Evolutionary conservation across 2,888 invertebrate species (phyloP), one percentile per base, ranked within the genome.

Genomic region (Tridacna gigas): DNA sequence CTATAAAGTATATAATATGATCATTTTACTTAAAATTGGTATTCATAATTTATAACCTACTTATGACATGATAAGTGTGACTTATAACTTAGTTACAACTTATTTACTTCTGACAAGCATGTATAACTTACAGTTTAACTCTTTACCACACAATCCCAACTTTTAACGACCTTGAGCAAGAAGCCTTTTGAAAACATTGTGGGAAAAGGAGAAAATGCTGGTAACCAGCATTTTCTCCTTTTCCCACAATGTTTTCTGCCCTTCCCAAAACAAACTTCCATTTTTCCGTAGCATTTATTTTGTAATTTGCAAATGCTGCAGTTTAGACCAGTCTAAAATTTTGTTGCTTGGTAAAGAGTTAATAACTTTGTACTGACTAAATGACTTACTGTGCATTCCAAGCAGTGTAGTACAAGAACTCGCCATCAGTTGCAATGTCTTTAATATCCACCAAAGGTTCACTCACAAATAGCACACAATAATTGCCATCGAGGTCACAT

Each of bases 361-460:
- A 3, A 25, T 22, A 63, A 37, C 37, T 7, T 37, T 37, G 37
- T 37, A 37, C 37, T 56, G 11, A 56, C 56, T 56, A 5, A 3
- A 5, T 56, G 26, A 61, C 74, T 61, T 37, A 74, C 74, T 74
- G 74, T 1, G 37, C 1, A 61, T 74, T 74, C 74, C 74, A 74
- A 5, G 74, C 60, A 4, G 74, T 74, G 37, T 74, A 74, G 25
- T 74, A 74, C 28, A 74, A 0, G 22, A 20, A 74, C 61, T 60
- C 25, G 60, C 61, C 74, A 61, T 74, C 74, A 4, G 74, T 74
- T 26, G 60, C 28, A 22, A 74, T 74, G 45, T 74, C 74, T 22
- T 61, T 74, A 20, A 74, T 74, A 22, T 74, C 60, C 15, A 22
- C 61, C 12, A n/a, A 60, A 26, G 60, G 61, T 13, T 60, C 20